Evolutionary conservation across 1,140 invertebrate species (phyloP), one percentile per base, ranked within the genome.

Genomic region (Drosophila micromelanica): DNA sequence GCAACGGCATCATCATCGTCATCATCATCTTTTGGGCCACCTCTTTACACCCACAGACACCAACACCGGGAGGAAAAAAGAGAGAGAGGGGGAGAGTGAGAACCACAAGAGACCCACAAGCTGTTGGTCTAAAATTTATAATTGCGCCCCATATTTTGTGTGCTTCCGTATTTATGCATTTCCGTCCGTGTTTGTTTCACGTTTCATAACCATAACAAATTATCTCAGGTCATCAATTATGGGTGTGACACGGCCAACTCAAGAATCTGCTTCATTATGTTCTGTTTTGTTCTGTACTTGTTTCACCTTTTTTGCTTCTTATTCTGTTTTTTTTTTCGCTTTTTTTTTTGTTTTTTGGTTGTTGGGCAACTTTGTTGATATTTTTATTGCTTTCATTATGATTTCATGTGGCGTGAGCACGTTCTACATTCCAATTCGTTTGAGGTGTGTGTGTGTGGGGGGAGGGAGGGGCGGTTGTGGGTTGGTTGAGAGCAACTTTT

Each of bases 371-470:
- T 73, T 77, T 68, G 82, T 20, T 82, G 78, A 82, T 89, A 68
- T 77, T 87, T 87, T 87, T 89, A 87, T 87, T 85, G 82, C 81
- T 85, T 85, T 87, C 82, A 87, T 87, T 87, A 87, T 87, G 78
- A 89, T 82, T 89, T 89, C 72, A 89, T 82, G 78, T 65, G 65
- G 82, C 67, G 49, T 67, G 60, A 65, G 79, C 82, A 87, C 84
- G 82, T 89, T 78, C 70, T 37, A 42, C 48, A 43, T 65, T 59
- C 62, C 46, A 35, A 38, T 59, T 32, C 17, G 23, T 52, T 48
- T n/a, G 8, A 20, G 54, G 12, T 23, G n/a, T 15, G 37, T 13
- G 42, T 7, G 12, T 17, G 3, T 12, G n/a, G n/a, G n/a, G n/a
- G n/a, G n/a, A n/a, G 5, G 17, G 11, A 12, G 9, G 15, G 11